Evolutionary conservation across 2,888 invertebrate genomes (phyloP), one percentile per base, ranked within the genome.

Genomic region (Andrena bicolor): DNA sequence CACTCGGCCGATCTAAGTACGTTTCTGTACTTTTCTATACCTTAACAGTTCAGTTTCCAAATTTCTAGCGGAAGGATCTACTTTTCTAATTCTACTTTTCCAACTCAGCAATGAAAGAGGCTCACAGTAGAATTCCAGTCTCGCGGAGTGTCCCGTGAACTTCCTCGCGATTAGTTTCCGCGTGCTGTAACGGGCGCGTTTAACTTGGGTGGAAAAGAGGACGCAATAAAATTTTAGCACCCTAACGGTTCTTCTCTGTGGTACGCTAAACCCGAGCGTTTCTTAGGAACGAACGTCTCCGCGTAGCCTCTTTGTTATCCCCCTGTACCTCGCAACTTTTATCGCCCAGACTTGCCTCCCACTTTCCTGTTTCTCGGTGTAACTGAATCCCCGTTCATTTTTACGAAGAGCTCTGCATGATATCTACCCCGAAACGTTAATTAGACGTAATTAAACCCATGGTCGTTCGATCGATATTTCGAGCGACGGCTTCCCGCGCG

Each of bases 221-320:
- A 58, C 80, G 84, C 64, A 64, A 83, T 86, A 86, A 86, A 86
- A 84, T 61, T 86, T 86, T 84, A 84, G 74, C 69, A 76, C 78
- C 74, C 78, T 84, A 86, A 84, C 86, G 86, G 85, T 86, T 75
- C 68, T 79, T 66, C 61, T 69, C 60, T n/a, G 71, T 69, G 78
- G 76, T 76, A 82, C 68, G 64, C 77, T 73, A 70, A 86, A 71
- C 84, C 68, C 63, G 71, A 64, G 51, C 32, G 77, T 75, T 72
- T 80, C 76, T 61, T 63, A 69, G 60, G 60, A 74, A 74, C 64
- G 63, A 77, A 64, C 60, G 61, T 70, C 30, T 61, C 41, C 77
- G 53, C 13, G 56, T 61, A 76, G 66, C 74, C 65, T 58, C 74
- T 63, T 72, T 76, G 76, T 81, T 77, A 58, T 77, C 66, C 51